These are phyloP conservation scores for Onychostoma macrolepis DNA, from an alignment of 2,113 vertebrate genomes.

Conservation along the genomic window DNA sequence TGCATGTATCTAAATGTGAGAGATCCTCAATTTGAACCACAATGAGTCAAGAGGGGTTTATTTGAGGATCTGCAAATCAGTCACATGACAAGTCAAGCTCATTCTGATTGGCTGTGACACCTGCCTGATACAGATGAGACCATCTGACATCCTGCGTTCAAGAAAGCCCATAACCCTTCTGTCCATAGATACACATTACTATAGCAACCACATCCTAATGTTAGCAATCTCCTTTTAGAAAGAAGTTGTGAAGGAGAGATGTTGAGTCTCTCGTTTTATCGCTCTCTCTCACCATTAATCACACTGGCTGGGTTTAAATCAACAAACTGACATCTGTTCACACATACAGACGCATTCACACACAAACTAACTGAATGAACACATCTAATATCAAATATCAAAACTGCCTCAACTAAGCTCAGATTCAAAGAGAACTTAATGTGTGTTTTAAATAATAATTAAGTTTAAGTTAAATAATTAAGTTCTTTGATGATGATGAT, in stretches of 20 bases:
- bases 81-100: background rate
- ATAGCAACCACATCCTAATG: slow-evolving; percentile 45
- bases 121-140: background rate
- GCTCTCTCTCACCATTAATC: background rate
- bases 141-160: background rate
- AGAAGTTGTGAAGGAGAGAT: background rate
- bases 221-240: slow-evolving; percentile 27
- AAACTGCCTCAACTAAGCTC: background rate
- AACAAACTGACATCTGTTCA: slow-evolving; percentile 23
- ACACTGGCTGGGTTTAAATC: background rate
- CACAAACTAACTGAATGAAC: slow-evolving; percentile 3
- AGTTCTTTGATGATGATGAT: background rate
- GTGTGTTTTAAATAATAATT: too few relatives aligned
- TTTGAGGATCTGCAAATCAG: too few relatives aligned
- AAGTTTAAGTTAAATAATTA: too few relatives aligned
- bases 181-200: slow-evolving; percentile 27
- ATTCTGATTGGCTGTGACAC: background rate
- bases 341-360: slow-evolving; percentile 4
- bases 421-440: background rate
- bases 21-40: too few relatives aligned
- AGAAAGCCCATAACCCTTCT: slow-evolving; percentile 1
- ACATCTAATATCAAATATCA: background rate
- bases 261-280: background rate
- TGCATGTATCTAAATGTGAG: too few relatives aligned
- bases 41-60: too few relatives aligned